Evolutionary conservation across 2,888 invertebrate genomes (phyloP), one percentile per base, ranked within the genome.

Genomic region (Andrena praecox): DNA sequence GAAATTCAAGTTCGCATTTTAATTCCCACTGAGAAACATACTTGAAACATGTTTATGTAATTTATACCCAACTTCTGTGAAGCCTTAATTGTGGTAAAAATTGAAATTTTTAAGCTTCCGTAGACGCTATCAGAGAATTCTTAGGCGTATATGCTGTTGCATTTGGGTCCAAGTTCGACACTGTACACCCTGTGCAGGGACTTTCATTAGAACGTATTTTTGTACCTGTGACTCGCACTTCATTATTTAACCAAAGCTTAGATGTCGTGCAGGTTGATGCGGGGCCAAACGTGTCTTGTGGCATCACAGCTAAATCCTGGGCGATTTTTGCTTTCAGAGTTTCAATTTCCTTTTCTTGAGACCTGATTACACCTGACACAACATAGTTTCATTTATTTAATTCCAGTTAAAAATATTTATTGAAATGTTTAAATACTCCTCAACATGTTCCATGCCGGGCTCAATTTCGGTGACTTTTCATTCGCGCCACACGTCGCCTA

Each of bases 221-320:
- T 70, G 93, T 89, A 81, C 91, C 90, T 70, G 91, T 89, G 64
- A 93, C 93, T 78, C 93, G 89, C 48, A 92, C 92, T 78, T 93
- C 94, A 82, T 92, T 94, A 81, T 90, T 93, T 91, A 96, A 94
- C 75, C 96, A 95, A 84, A 96, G 95, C 93, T 96, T 95, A 80
- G 96, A 96, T 91, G 96, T 95, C 69, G 95, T 94, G 84, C 95
- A 95, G 76, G 95, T 94, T 85, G 95, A 95, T 62, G 95, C 93
- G 74, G 95, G 94, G 88, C 95, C 95, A 91, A 96, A 95, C 72
- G 95, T 95, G 91, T 97, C 97, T 86, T 96, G 95, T 68, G 98
- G 97, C 97, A 98, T 97, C 85, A 99, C 97, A 33, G 99, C 99
- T 94, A 99, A 95, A 93, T 99, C 97, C 95, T 99, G 99, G 83